Percentiles rank a stretch among this genome's conserved stretches.
Evolutionary conservation across 2,113 vertebrate genomes (phyloP).

Genomic region (Leiothrix lutea): DNA sequence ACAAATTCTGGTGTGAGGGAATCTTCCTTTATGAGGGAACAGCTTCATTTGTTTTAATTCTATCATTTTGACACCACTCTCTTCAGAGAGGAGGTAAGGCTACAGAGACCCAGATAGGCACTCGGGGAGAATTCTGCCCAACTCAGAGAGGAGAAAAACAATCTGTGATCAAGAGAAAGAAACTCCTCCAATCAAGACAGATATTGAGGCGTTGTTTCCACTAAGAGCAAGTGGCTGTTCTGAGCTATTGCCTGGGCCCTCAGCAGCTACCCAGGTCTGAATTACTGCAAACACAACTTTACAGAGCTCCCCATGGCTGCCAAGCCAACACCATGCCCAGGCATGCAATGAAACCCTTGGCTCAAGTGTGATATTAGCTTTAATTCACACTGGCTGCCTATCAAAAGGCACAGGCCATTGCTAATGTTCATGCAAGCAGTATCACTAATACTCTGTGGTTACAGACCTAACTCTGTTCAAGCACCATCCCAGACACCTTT

Average conservation of each 20-base stretch:
- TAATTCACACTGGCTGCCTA: background rate
- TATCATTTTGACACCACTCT: background rate
- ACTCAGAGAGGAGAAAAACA: background rate
- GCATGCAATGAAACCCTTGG: background rate
- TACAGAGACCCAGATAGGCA: background rate
- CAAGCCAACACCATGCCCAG: background rate
- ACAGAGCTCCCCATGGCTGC: background rate
- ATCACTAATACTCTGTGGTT: background rate
- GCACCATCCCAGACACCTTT: background rate
- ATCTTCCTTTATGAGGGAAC: background rate
- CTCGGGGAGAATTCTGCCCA: background rate
- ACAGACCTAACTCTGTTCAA: background rate
- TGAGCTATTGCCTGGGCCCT: background rate
- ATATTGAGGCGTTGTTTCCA: accelerated
- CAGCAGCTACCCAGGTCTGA: background rate
- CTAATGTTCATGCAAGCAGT: background rate
- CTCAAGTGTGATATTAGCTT: background rate
- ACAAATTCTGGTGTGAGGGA: background rate
- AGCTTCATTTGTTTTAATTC: background rate
- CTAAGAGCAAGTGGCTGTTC: background rate
- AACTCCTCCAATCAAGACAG: background rate
- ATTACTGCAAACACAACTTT: background rate
- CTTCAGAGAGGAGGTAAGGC: background rate
- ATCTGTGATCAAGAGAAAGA: background rate
- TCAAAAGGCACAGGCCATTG: background rate